Base-by-base conservation (phyloP, 2,888 invertebrate genomes). In the Endomychus coccineus region DNA sequence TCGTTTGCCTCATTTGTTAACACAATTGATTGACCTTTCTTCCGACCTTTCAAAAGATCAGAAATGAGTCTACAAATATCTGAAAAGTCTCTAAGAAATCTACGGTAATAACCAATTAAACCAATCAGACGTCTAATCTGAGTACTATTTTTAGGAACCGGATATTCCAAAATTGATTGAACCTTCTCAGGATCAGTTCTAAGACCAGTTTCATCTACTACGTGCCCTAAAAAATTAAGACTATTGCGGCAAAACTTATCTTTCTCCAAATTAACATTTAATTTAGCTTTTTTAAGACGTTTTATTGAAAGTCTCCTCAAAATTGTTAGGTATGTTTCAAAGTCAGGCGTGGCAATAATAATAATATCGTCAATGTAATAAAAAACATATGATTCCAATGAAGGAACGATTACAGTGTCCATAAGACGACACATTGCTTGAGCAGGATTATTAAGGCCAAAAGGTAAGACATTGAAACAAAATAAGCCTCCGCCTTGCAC, bases 1-100 rank as follows among this genome's bases (percentile, higher is more conserved):
- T 23, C 15, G 7, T 43, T 32, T 2, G 44, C 37, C 25, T 46
- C 28, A 0, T 31, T 24, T n/a, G 34, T 43, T 43, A 45, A 47
- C 13, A 21, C 10, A 4, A 47, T 40, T 6, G 42, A 16, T 37
- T 44, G 40, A 6, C 42, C 41, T 22, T 45, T 41, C 14, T 44
- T 40, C 10, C 27, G 28, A 16, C 41, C 36, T 15, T 31, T 16
- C 4, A 36, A 27, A 16, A 42, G 27, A 25, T 34, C 29, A 21
- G 36, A 39, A 28, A 44, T 43, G 9, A 40, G 45, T 9, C 16
- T 9, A 25, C 7, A 24, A 5, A 22, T 9, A 3, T 24, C 23
- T 3, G 27, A 15, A 7, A 27, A 27, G n/a, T 35, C 14, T 11
- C 15, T 28, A 4, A 28, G 15, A 13, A 35, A 28, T 11, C 28